These are phyloP conservation scores for Lochmaea crataegi DNA, from an alignment of 2,888 invertebrate genomes.

Conservation along the genomic window DNA sequence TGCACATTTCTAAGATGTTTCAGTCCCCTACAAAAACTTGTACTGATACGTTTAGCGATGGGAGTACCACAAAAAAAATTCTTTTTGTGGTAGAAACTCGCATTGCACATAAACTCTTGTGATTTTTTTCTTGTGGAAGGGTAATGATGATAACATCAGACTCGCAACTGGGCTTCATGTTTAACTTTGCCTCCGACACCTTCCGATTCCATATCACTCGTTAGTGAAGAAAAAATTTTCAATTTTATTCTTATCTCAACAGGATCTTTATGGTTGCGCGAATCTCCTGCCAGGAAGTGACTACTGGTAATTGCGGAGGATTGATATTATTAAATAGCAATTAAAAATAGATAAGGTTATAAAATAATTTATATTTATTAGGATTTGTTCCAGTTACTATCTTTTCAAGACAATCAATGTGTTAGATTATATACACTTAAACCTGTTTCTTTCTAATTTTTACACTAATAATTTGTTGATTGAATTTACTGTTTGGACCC, in stretches of 20 bases:
- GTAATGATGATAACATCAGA: slow-evolving; percentile 36
- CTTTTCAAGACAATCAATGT: too few species aligned
- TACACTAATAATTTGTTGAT: too few species aligned
- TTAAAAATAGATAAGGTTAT: neutral
- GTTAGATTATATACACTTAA: too few species aligned
- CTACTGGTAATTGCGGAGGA: slow-evolving; percentile 26
- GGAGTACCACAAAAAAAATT: neutral
- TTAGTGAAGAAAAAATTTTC: slow-evolving; percentile 46
- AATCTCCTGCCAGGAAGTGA: slow-evolving; percentile 36
- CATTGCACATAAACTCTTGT: slow-evolving; percentile 40
- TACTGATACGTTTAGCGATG: neutral
- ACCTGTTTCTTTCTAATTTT: too few species aligned
- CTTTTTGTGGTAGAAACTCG: slow-evolving; percentile 23
- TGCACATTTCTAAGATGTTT: too few species aligned
- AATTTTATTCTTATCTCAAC: slow-evolving; percentile 43
- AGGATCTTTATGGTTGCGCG: slow-evolving; percentile 41
- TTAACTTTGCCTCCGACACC: slow-evolving; percentile 42
- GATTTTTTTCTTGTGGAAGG: slow-evolving; percentile 31
- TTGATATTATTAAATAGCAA: slow-evolving; percentile 9
- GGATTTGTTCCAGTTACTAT: too few species aligned
- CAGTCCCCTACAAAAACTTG: too few species aligned
- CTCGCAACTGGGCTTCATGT: slow-evolving; percentile 41
- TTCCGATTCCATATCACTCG: slow-evolving; percentile 46
- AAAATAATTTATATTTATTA: neutral
- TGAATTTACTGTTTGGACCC: too few species aligned